Conservation (phyloP, 2,113 vertebrate species). For the Eurystomus gularis region DNA sequence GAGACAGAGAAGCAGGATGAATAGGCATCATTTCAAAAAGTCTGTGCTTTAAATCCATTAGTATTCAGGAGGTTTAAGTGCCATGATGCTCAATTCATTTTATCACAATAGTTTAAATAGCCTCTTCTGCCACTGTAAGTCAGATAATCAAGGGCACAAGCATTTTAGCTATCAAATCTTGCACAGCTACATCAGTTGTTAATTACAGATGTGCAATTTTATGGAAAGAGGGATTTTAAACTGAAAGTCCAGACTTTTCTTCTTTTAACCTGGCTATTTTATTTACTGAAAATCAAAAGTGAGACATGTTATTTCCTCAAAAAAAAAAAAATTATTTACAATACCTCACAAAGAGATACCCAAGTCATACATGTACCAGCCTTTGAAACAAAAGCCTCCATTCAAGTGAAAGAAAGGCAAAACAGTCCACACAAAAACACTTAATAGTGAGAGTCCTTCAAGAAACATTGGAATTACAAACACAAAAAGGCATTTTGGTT, state of each 20-base stretch:
- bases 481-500: not conserved
- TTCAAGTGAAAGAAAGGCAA: not conserved
- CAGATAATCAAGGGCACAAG: not conserved
- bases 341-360: not conserved
- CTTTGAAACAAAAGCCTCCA: not conserved
- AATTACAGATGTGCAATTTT: not conserved
- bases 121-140: not conserved
- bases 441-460: not conserved
- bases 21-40: constrained; percentile 13
- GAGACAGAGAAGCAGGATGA: not conserved
- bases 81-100: not conserved
- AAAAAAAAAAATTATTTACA: not conserved
- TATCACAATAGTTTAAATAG: not conserved
- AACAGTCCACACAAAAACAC: not conserved
- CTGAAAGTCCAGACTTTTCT: not conserved
- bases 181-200: not conserved
- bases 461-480: not conserved
- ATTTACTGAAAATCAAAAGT: not conserved
- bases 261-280: not conserved
- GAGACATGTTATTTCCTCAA: not conserved
- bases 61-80: constrained; percentile 26
- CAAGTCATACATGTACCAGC: not conserved
- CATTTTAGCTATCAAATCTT: not conserved
- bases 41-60: not conserved
- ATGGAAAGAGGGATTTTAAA: not conserved